Percentiles rank a stretch among this genome's conserved stretches.
Evolutionary conservation across 2,797 vertebrate genomes (phyloP).

Genomic region (Premnoplex brunnescens): DNA sequence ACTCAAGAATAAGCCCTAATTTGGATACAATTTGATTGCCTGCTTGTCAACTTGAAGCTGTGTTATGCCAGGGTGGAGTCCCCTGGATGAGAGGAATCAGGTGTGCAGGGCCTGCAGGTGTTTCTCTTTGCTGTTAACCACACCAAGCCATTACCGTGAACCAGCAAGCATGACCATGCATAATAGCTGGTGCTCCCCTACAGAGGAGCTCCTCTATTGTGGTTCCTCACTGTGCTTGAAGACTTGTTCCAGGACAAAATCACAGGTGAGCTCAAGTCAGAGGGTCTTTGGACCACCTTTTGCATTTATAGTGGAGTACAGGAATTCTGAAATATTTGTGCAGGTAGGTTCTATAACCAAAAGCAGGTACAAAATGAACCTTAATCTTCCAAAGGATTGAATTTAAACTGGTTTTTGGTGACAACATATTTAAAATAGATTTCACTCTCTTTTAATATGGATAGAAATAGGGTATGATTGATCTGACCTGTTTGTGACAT

Average conservation of each 20-base stretch:
- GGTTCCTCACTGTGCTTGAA: not conserved
- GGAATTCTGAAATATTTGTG: not conserved
- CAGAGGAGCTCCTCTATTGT: not conserved
- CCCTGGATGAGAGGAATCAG: not conserved
- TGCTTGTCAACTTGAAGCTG: not conserved
- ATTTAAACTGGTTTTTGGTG: not conserved
- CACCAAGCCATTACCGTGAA: not conserved
- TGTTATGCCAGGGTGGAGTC: not conserved
- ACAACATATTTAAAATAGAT: not conserved
- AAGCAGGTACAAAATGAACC: not conserved
- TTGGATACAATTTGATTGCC: not conserved
- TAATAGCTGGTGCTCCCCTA: not conserved
- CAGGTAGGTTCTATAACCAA: not conserved
- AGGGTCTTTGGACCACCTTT: not conserved
- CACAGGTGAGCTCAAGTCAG: not conserved
- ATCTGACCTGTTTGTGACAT: not conserved
- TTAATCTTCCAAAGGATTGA: not conserved
- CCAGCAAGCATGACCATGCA: not conserved
- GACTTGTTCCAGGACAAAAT: not conserved
- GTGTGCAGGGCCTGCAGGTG: accelerated
- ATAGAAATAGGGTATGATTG: not conserved
- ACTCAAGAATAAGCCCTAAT: not conserved
- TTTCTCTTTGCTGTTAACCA: not conserved
- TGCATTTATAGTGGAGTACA: not conserved
- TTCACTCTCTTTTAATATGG: not conserved